Evolutionary conservation across 2,888 invertebrate species (phyloP), one percentile per base, ranked within the genome.

Genomic region (Microctonus aethiopoides): DNA sequence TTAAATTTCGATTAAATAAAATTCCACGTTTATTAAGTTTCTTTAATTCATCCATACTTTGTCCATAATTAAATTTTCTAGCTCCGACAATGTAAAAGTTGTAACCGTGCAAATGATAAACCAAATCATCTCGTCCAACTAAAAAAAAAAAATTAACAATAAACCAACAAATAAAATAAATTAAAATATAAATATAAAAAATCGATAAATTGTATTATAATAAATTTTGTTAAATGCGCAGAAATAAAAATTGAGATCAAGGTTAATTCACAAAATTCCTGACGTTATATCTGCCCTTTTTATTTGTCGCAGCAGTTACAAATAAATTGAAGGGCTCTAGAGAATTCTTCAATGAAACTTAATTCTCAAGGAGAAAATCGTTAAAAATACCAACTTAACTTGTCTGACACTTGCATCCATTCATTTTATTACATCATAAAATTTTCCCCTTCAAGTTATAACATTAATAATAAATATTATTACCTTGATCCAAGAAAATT

Each of bases 51-150:
- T 89, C 88, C 57, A 90, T 84, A 2, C 88, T 87, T 64, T 89
- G 80, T 54, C 89, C 88, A 29, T 81, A 85, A 57, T 89, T 87
- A 77, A 91, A 90, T 72, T 88, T 87, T 61, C 88, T 87, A 0
- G 90, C 86, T 1, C 90, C 93, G 16, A 92, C 90, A 13, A 93
- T 89, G 80, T 91, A 90, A 84, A 94, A 93, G 77, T 90, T 91
- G 87, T 93, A 90, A 24, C 94, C 94, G 80, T 94, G 94, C 0
- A 94, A 87, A 81, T 94, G 94, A 83, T 93, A 93, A 52, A 93
- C 91, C 82, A 93, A 90, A 77, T 89, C 89, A 6, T 91, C 90
- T 1, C 90, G 88, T 6, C 90, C 91, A 74, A 91, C 92, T 92
- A 87, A 0, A 39, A 57, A 13, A 11, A 26, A n/a, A n/a, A n/a